Conservation (phyloP, 2,888 invertebrate species). For the Gasteruption jaculator region DNA sequence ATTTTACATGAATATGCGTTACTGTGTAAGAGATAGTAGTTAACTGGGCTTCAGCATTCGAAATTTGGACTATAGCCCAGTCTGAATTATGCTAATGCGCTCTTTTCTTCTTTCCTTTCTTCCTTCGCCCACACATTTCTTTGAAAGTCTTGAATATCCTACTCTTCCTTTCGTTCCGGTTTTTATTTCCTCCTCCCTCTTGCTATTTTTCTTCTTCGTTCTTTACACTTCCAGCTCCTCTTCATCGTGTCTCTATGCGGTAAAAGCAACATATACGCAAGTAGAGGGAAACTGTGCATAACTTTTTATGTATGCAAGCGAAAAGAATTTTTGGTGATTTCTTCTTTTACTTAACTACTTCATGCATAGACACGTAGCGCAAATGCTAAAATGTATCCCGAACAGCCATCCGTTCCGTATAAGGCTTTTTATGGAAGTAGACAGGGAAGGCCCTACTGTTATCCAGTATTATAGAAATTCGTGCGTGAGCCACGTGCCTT, state of each 20-base stretch:
- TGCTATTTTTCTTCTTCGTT: constrained; percentile 20
- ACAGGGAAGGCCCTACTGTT: constrained; percentile 13
- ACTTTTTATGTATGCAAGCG: too few relatives aligned
- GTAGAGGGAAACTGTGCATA: neutral
- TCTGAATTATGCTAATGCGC: constrained; percentile 32
- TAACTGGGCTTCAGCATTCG: constrained; percentile 8
- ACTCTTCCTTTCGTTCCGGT: neutral
- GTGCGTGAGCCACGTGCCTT: constrained; percentile 37
- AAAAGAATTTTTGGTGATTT: constrained; percentile 24
- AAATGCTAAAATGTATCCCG: too few relatives aligned
- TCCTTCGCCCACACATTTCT: neutral
- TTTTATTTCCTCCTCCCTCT: neutral
- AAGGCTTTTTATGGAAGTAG: too few relatives aligned
- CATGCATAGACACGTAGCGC: constrained; percentile 39
- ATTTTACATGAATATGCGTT: too few relatives aligned
- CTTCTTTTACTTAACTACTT: constrained; percentile 20
- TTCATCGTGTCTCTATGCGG: constrained; percentile 6
- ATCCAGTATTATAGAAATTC: constrained; percentile 34
- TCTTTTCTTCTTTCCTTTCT: neutral
- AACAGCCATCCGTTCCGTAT: too few relatives aligned
- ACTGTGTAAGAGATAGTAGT: too few relatives aligned
- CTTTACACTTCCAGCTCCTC: constrained; percentile 18
- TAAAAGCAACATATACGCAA: neutral
- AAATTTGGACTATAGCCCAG: constrained; percentile 23
- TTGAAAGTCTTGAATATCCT: neutral